Conservation (phyloP, 64 coral and sea anemone species). For the Montipora cactus region DNA sequence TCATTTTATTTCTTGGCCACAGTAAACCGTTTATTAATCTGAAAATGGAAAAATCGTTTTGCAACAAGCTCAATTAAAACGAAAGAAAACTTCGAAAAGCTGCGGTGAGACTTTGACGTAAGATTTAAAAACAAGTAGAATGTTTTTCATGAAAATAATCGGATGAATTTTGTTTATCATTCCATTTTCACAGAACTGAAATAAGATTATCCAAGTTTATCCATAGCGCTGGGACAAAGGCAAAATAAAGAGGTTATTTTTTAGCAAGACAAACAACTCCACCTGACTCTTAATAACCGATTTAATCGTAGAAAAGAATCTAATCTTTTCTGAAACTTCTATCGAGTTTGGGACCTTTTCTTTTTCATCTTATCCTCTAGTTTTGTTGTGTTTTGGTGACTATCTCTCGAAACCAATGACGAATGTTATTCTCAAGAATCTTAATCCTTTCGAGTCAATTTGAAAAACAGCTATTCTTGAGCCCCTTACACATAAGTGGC, state of each 20-base stretch:
- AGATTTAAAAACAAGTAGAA: too few species aligned
- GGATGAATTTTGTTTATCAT: not conserved
- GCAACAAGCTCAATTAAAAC: not conserved
- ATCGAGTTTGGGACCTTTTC: not conserved
- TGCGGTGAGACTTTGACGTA: not conserved
- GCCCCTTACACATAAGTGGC: not conserved
- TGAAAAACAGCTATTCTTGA: not conserved
- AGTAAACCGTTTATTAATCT: not conserved
- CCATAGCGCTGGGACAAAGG: not conserved
- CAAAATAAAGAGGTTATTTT: slow-evolving; percentile 3
- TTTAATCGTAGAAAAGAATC: not conserved
- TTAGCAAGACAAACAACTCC: not conserved
- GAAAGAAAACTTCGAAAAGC: not conserved
- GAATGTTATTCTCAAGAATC: not conserved
- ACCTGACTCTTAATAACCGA: not conserved
- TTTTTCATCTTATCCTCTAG: not conserved
- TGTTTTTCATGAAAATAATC: not conserved
- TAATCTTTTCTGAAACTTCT: not conserved
- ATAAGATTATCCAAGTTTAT: not conserved
- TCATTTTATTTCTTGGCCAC: not conserved
- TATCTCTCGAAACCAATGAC: not conserved
- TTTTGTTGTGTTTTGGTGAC: not conserved
- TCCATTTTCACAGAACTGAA: not conserved
- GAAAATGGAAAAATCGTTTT: not conserved
- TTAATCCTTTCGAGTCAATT: not conserved